Conservation (phyloP, 2,888 invertebrate genomes). For the Prenolepis imparis region DNA sequence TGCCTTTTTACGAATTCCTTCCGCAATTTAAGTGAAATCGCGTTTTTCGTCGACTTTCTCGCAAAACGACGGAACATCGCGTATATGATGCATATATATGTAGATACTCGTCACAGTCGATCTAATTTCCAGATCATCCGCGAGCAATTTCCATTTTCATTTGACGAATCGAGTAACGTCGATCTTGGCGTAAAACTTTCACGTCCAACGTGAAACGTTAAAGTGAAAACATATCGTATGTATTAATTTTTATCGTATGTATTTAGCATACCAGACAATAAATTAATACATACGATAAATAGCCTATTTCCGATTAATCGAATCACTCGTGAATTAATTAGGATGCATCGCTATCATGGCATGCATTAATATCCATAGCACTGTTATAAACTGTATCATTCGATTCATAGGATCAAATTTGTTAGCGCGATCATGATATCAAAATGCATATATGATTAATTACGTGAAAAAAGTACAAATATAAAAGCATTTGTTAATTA, state of each 20-base stretch:
- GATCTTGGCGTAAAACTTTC: constrained; percentile 39
- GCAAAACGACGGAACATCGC: neutral
- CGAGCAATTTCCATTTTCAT: constrained; percentile 46
- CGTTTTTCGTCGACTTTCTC: constrained; percentile 3
- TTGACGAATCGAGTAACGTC: constrained; percentile 30
- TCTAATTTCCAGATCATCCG: constrained; percentile 58
- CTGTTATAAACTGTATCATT: constrained; percentile 57
- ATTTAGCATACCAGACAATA: no score
- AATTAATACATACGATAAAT: constrained; percentile 30
- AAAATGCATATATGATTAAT: constrained; percentile 32
- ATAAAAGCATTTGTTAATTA: neutral
- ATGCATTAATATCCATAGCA: constrained; percentile 50
- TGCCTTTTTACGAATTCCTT: constrained; percentile 1
- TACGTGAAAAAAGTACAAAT: constrained; percentile 21
- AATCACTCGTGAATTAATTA: constrained; percentile 59
- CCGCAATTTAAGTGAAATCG: constrained; percentile 54
- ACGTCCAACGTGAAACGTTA: constrained; percentile 49
- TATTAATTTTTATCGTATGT: no score
- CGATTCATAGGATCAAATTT: constrained; percentile 45
- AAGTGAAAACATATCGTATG: constrained; percentile 46
- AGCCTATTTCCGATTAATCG: constrained; percentile 60
- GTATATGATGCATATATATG: neutral
- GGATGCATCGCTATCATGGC: constrained; percentile 44
- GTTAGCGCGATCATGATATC: constrained; percentile 48
- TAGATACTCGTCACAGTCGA: constrained; percentile 53